Conservation (phyloP, 1,140 invertebrate species). For the Panagrolaimus sp. region DNA sequence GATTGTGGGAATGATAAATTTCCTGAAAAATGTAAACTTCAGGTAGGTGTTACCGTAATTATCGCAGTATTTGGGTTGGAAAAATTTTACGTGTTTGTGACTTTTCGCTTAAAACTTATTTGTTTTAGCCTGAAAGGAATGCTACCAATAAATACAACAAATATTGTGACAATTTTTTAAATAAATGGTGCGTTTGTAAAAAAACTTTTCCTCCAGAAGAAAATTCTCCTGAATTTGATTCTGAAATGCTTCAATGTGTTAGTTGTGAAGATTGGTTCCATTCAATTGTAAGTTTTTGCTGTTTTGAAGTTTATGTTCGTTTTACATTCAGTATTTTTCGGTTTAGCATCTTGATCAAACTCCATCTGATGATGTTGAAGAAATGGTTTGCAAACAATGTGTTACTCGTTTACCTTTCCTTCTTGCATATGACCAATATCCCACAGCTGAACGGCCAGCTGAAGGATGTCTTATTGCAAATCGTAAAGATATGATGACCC, state of each 20-base stretch:
- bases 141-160: constrained; percentile 69
- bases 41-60: background rate
- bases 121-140: constrained; percentile 61
- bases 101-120: too few species aligned
- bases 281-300: background rate
- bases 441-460: background rate
- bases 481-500: background rate
- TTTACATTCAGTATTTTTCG: too few species aligned
- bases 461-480: background rate
- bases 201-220: constrained; percentile 85
- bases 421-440: constrained; percentile 19
- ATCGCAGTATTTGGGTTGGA: background rate
- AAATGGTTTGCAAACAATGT: constrained; percentile 37
- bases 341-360: background rate
- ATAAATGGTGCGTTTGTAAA: constrained; percentile 84
- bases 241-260: constrained; percentile 92
- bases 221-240: constrained; percentile 62
- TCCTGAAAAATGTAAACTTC: background rate
- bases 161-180: constrained; percentile 93
- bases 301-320: too few species aligned
- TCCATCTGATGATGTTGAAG: constrained; percentile 19
- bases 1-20: constrained; percentile 78
- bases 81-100: background rate
- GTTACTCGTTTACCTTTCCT: constrained; percentile 35
- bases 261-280: constrained; percentile 99